Base-by-base conservation (phyloP, 2,888 invertebrate genomes). In the Netelia virgata region DNA sequence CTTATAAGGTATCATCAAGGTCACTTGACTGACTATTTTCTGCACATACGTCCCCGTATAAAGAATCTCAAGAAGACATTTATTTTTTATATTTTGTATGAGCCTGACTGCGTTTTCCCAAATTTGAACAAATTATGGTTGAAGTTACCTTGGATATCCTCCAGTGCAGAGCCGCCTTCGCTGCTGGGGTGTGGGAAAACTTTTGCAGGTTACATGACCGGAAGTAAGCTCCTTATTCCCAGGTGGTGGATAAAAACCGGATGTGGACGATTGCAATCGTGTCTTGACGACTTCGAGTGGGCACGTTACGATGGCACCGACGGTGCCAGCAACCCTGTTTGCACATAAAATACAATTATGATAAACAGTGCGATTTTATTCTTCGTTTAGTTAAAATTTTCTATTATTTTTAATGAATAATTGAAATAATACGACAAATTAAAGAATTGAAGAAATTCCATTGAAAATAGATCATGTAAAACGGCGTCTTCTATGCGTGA, bases 231-330 rank as follows among this genome's bases (percentile, higher is more conserved):
- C 93, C 72, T 90, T 92, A 83, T 88, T 90, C 59, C 80, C 85
- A 3, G 90, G 86, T 9, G 94, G 92, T 53, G 91, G 90, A 85
- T 91, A 88, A 89, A 95, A 95, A 81, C 95, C 94, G 70, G 96
- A 97, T 87, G 96, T 96, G 6, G 99, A 99, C 28, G 99, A 99
- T 94, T 99, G 99, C 88, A 99, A 95, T 41, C 99, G 96, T 11
- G 99, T 99, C 94, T 99, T 99, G 64, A 99, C 98, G 88, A 99
- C 99, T 95, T 99, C 99, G 90, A 99, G 94, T 11, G 99, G 99
- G 94, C 99, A 99, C 91, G 99, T 99, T 87, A 98, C 96, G 88
- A 99, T 98, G 18, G 99, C 99, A 75, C 99, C 99, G 66, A 98
- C 97, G 74, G 99, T 99, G 86, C 99, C 99, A 87, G 98, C 99